phyloP scores from a whole-genome alignment of 2,113 vertebrate genomes.

The Erythrocercus mccallii region DNA sequence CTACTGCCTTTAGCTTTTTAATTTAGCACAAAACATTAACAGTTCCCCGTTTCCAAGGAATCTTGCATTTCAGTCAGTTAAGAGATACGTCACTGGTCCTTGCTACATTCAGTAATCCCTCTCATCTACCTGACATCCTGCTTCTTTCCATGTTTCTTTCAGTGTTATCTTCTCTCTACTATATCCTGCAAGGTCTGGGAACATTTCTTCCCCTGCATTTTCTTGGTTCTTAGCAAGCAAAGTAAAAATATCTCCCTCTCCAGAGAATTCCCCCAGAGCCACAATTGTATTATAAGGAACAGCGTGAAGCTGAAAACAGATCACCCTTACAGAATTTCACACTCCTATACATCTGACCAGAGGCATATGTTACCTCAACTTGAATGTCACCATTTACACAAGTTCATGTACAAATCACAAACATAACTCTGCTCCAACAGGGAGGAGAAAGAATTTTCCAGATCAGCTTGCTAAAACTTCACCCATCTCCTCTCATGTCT shows the following conservation, averaged over 20 bases:
- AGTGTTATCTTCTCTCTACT: not conserved
- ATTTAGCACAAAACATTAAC: not conserved
- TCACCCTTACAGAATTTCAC: not conserved
- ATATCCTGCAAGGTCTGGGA: not conserved
- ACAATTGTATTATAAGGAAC: not conserved
- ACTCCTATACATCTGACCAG: not conserved
- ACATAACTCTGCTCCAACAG: not conserved
- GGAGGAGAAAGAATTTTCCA: not conserved
- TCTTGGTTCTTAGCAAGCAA: not conserved
- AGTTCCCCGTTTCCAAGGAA: not conserved
- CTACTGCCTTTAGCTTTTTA: not conserved
- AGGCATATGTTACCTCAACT: not conserved
- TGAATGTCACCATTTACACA: not conserved
- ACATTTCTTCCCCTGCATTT: not conserved
- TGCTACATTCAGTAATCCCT: not conserved
- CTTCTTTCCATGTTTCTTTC: not conserved
- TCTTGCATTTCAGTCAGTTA: not conserved
- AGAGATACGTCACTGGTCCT: not conserved
- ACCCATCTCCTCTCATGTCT: not conserved
- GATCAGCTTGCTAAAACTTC: not conserved
- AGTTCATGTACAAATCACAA: not conserved
- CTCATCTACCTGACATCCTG: not conserved
- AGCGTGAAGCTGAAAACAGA: not conserved
- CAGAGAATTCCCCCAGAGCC: not conserved
- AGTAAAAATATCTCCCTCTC: not conserved